These are phyloP conservation scores for Morone chrysops DNA, from an alignment of 2,113 vertebrate species.

Conservation along the genomic window DNA sequence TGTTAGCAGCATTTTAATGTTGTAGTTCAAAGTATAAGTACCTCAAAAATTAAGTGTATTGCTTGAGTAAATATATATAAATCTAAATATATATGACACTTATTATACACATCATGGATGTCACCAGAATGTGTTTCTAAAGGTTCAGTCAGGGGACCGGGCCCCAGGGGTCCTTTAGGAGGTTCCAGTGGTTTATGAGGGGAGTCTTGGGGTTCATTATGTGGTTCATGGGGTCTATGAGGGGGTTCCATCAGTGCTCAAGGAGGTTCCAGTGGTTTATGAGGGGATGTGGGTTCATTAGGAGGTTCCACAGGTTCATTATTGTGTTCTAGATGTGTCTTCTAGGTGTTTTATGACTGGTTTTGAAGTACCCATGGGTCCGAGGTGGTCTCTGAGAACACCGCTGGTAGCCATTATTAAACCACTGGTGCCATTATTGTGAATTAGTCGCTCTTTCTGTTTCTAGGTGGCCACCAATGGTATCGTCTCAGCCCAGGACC, in stretches of 20 bases:
- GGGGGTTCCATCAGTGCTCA: neutral
- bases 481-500: slow-evolving; percentile 94
- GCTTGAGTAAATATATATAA: too few relatives aligned
- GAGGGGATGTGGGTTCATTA: slow-evolving; percentile 34
- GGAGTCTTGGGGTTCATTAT: slow-evolving; percentile 49
- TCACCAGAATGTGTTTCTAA: neutral
- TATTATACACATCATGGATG: neutral
- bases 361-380: neutral
- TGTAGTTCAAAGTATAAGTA: neutral
- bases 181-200: slow-evolving; percentile 35
- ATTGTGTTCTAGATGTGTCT: neutral
- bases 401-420: neutral
- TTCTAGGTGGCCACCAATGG: slow-evolving; percentile 96
- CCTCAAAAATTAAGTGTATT: too few relatives aligned
- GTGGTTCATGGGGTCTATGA: slow-evolving; percentile 36
- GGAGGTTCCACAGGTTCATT: slow-evolving; percentile 25
- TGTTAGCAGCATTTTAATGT: neutral
- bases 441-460: neutral
- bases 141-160: neutral
- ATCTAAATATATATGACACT: neutral
- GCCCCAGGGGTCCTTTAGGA: neutral
- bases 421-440: neutral
- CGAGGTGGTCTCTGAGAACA: neutral
- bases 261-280: slow-evolving; percentile 29
- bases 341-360: neutral